Evolutionary conservation across 2,888 invertebrate genomes (phyloP), one percentile per base, ranked within the genome.

Genomic region (Eulithis prunata): DNA sequence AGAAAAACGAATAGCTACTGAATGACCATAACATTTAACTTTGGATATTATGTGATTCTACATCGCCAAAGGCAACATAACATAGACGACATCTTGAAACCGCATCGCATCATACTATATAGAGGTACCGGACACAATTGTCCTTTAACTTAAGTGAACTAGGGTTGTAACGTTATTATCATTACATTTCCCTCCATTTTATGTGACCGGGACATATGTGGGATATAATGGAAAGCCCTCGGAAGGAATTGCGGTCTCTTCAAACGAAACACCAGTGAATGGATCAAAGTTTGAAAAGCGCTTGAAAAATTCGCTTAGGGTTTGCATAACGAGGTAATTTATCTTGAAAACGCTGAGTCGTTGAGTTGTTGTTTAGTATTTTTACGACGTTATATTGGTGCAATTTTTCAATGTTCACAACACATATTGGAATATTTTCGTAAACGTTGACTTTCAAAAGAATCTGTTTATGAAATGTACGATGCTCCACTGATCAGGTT

Each of bases 171-270:
- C 68, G 70, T 70, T 76, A 78, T 85, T 80, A 82, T 84, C 78
- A 78, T 82, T 78, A 82, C 78, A 82, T 82, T 80, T 80, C 72
- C 77, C 65, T 72, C 69, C 72, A 75, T 77, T 77, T 80, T 78
- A 76, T 76, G 74, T 61, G 71, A 64, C 68, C 68, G 71, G 71
- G 63, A 28, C 77, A 72, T 75, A 73, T 72, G 69, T 70, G 68
- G 75, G 73, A 72, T 73, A 74, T 81, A 83, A 83, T 79, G 72
- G 81, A 80, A 78, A 78, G 74, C 81, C 78, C 77, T 82, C 75
- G 75, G 78, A 80, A 72, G 76, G 83, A 84, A 85, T 83, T 82
- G 79, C 76, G 79, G 75, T 77, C 75, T 70, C 69, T 61, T 74
- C 71, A 75, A 78, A 80, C 72, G 73, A 71, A 70, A 73, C 67